Base-by-base conservation (phyloP, 2,888 invertebrate species). In the Synergus itoensis region DNA sequence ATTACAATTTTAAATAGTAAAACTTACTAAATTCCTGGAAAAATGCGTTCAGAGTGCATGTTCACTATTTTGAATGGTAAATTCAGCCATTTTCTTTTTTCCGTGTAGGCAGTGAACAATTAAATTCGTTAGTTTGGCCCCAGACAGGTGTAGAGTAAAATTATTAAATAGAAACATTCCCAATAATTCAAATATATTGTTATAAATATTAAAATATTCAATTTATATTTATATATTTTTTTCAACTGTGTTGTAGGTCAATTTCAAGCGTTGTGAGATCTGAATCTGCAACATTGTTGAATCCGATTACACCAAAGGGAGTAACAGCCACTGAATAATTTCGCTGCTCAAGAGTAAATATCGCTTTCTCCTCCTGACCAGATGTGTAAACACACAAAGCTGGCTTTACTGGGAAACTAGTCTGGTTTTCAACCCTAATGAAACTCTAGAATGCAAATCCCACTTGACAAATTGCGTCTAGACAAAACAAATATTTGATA, bases 271-370 rank as follows among this genome's bases (percentile, higher is more conserved):
- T 48, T 21, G 4, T 41, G 14, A 45, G 45, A 67, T 45, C 43
- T 69, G 45, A 69, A 69, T 69, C 16, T 69, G 48, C 14, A 45
- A 45, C 48, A 69, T 69, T 69, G 8, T 16, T 21, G 9, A 45
- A 69, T 48, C 69, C 45, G 69, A 69, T 69, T 48, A 69, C 14
- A 4, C 16, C 28, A 48, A 28, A 69, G 69, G 48, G 28, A 48
- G 28, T 48, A 48, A 45, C 28, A 69, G 16, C 48, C 28, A 69
- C 28, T 69, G 69, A 69, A 69, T 69, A 69, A 69, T 69, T 69
- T 69, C 28, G 45, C 45, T 69, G 28, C 69, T 69, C 18, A 69
- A 69, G 67, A 69, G 69, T 16, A 48, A 69, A 69, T 69, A 69
- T 48, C 48, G 28, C 28, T 69, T 48, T 43, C 21, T 43, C 21